Base-by-base conservation (phyloP, 1,140 invertebrate species). In the Drosophila kohkoa region DNA sequence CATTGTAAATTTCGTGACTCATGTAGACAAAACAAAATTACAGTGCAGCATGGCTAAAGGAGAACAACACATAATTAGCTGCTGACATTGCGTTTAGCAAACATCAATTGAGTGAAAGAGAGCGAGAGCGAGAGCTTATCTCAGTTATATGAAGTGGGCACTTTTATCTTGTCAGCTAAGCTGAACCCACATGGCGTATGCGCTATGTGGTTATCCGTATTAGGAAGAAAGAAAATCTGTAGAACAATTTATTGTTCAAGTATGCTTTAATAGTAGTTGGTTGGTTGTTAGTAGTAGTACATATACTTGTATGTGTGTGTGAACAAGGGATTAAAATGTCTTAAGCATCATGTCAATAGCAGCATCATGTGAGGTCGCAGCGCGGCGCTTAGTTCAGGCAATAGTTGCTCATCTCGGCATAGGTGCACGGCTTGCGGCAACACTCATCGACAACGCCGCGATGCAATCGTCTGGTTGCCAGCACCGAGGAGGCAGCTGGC, bases 381-480 rank as follows among this genome's bases (percentile, higher is more conserved):
- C 41, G 13, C 3, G 32, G 32, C 51, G 5, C 46, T 55, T 43
- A 66, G 35, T 67, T 16, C 6, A 16, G 15, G 66, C 81, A 85
- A 55, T 86, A 85, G n/a, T 30, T 2, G n/a, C 8, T 1, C 16
- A 68, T 68, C 11, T 59, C 28, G 0, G 0, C 1, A 2, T 52
- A 7, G 13, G 2, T 0, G 59, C 81, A 85, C 0, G 54, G 1
- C 52, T 75, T 78, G 13, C 0, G 10, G 62, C 81, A 85, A 3
- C 81, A 85, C 25, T 81, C 78, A 15, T 85, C 75, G 25, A 77
- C 82, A 15, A 85, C 60, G 5, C 79, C 64, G 6, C 81, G 75
- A 43, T 51, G 38, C 4, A 70, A 20, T 0, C 81, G 74, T 11
- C 75, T 60, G 45, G 79, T 69, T 32, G 59, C 52, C 52, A 75